Evolutionary conservation across 2,113 vertebrate genomes (phyloP).

Genomic region (Platichthys stellatus): DNA sequence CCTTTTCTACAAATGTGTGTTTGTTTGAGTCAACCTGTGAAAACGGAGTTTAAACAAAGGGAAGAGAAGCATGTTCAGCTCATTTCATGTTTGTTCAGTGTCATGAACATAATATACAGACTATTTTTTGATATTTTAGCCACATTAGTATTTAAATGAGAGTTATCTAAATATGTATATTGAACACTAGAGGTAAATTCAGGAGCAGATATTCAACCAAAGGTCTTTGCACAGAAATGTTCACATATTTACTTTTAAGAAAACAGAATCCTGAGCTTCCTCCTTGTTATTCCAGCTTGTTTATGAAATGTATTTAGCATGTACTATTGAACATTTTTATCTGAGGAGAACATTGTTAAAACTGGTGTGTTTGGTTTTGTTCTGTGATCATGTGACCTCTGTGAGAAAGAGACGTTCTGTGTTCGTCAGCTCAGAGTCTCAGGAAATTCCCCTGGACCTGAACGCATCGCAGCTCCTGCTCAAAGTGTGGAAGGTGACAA

Average conservation of each 20-base stretch:
- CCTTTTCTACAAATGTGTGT: too few relatives aligned
- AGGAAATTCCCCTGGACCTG: conserved; percentile 10
- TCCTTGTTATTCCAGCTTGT: neutral
- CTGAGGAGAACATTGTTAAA: too few relatives aligned
- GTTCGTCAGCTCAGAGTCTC: conserved; percentile 9
- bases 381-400: conserved; percentile 7
- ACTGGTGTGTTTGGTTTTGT: neutral
- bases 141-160: conserved; percentile 76
- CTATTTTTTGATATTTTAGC: conserved; percentile 61
- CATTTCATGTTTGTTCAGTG: conserved; percentile 2
- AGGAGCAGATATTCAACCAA: conserved; percentile 67
- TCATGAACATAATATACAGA: conserved; percentile 17
- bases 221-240: conserved; percentile 65
- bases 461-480: neutral
- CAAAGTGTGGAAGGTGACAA: too few relatives aligned
- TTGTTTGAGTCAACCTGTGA: neutral
- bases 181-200: conserved; percentile 66
- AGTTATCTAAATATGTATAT: conserved; percentile 69
- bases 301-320: conserved; percentile 35
- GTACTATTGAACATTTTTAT: neutral
- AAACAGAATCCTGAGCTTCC: neutral
- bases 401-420: conserved; percentile 14
- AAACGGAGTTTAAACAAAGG: conserved; percentile 30
- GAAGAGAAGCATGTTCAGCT: conserved; percentile 30
- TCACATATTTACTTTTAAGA: conserved; percentile 37